Percentiles rank a stretch among this genome's conserved stretches.
Evolutionary conservation across 2,113 vertebrate species (phyloP).

Genomic region (Rhinogobius similis): DNA sequence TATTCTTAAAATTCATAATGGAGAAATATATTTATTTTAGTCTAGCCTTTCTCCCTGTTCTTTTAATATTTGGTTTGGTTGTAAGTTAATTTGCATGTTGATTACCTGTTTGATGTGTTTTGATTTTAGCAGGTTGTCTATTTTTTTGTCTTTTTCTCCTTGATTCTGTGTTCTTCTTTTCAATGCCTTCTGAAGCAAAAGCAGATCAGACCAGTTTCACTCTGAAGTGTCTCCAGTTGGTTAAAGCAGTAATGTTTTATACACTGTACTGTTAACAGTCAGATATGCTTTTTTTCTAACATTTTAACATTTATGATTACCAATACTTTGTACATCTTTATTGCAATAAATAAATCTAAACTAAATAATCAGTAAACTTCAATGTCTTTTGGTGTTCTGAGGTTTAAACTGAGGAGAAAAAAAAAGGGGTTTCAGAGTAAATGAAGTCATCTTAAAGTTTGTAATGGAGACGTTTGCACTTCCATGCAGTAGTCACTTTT

Average conservation of each 20-base stretch:
- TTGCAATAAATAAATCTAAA: constrained; percentile 81
- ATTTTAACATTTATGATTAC: constrained; percentile 90
- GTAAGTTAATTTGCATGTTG: constrained; percentile 70
- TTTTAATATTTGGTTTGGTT: constrained; percentile 49
- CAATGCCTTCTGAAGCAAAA: constrained; percentile 81
- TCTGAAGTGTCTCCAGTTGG: constrained; percentile 67
- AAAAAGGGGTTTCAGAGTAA: not conserved
- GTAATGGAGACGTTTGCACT: not conserved
- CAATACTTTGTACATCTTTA: constrained; percentile 92
- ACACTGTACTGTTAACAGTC: constrained; percentile 89
- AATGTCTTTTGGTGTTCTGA: constrained; percentile 3
- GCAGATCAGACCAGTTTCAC: constrained; percentile 49
- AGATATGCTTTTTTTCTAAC: constrained; percentile 92
- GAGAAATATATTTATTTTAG: constrained; percentile 76
- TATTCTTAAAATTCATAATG: constrained; percentile 48
- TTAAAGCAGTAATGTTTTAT: constrained; percentile 89
- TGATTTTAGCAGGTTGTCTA: constrained; percentile 54
- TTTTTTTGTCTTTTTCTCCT: constrained; percentile 49
- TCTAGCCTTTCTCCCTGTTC: constrained; percentile 52
- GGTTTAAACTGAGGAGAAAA: not conserved
- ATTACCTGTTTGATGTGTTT: constrained; percentile 57
- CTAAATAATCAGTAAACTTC: constrained; percentile 40
- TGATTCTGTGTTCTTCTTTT: constrained; percentile 80
- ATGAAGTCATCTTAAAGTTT: not conserved
- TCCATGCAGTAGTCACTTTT: no score